Percentiles rank a stretch among this genome's conserved stretches.
These are phyloP conservation scores for Bombyx huttoni DNA, from an alignment of 2,888 invertebrate genomes.

Conservation along the genomic window DNA sequence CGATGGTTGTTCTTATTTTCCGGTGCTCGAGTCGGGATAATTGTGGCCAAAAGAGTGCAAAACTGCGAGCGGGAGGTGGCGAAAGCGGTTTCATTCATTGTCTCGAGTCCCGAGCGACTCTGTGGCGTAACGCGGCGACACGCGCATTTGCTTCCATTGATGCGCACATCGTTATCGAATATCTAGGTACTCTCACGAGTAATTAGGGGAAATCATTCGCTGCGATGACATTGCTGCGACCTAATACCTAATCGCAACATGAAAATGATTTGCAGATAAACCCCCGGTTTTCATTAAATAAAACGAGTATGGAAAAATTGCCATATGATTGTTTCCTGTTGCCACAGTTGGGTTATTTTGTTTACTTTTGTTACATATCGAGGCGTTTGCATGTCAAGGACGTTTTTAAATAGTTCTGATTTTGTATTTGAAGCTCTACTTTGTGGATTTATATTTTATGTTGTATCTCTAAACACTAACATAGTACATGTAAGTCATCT, in stretches of 20 bases:
- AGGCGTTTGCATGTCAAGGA: slow-evolving; percentile 39
- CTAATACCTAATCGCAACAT: slow-evolving; percentile 60
- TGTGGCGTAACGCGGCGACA: slow-evolving; percentile 60
- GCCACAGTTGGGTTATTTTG: slow-evolving; percentile 36
- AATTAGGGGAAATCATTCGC: slow-evolving; percentile 44
- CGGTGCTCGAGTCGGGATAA: slow-evolving; percentile 37
- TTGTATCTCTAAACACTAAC: background rate
- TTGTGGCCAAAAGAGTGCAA: slow-evolving; percentile 44
- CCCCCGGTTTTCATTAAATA: slow-evolving; percentile 47
- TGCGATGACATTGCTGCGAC: slow-evolving; percentile 42
- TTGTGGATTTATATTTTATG: background rate
- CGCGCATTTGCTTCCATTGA: slow-evolving; percentile 62
- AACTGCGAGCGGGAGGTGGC: slow-evolving; percentile 36
- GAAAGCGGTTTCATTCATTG: slow-evolving; percentile 41
- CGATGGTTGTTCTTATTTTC: slow-evolving; percentile 36
- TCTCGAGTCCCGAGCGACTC: slow-evolving; percentile 20
- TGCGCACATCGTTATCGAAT: slow-evolving; percentile 27
- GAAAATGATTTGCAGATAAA: slow-evolving; percentile 50
- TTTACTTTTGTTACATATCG: slow-evolving; percentile 31
- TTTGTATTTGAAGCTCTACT: background rate
- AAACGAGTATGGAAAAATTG: slow-evolving; percentile 45
- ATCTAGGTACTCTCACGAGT: slow-evolving; percentile 14
- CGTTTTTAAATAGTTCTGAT: slow-evolving; percentile 7
- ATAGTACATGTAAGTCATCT: background rate
- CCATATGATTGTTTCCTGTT: slow-evolving; percentile 60